Conservation (phyloP, 1,140 invertebrate species). For the Dendrolimus kikuchii region DNA sequence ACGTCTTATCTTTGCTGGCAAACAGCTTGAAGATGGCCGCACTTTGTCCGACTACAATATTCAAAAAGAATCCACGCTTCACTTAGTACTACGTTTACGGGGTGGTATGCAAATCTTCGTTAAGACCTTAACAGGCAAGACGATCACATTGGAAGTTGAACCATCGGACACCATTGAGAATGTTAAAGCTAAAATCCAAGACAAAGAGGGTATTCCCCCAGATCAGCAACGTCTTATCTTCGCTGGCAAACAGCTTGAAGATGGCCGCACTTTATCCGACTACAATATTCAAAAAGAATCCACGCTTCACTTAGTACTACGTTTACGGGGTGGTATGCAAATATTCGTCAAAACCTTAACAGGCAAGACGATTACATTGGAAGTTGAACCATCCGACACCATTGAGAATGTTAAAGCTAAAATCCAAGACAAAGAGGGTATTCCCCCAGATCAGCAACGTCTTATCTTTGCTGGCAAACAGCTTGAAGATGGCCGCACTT, state of each 20-base stretch:
- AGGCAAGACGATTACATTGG: slow-evolving; percentile 4
- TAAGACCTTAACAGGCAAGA: slow-evolving; percentile 7
- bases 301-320: slow-evolving; percentile 3
- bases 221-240: slow-evolving; percentile 10
- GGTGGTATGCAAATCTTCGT: slow-evolving; percentile 13
- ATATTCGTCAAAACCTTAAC: slow-evolving; percentile 8
- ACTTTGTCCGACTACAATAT: slow-evolving; percentile 7
- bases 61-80: slow-evolving; percentile 5
- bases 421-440: slow-evolving; percentile 8
- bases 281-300: slow-evolving; percentile 9
- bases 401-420: slow-evolving; percentile 9
- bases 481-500: slow-evolving; percentile 6
- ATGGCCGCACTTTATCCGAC: slow-evolving; percentile 5
- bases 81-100: slow-evolving; percentile 4
- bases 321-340: slow-evolving; percentile 8
- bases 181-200: slow-evolving; percentile 7
- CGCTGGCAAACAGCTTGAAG: slow-evolving; percentile 10
- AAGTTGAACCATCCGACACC: slow-evolving; percentile 6
- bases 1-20: slow-evolving; percentile 8
- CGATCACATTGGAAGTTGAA: slow-evolving; percentile 6
- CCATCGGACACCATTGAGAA: slow-evolving; percentile 10
- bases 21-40: slow-evolving; percentile 7
- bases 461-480: slow-evolving; percentile 8
- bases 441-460: slow-evolving; percentile 7
- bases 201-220: slow-evolving; percentile 8